These are phyloP conservation scores for Eudasyphora cyanicolor DNA, from an alignment of 2,888 invertebrate genomes.

Conservation along the genomic window DNA sequence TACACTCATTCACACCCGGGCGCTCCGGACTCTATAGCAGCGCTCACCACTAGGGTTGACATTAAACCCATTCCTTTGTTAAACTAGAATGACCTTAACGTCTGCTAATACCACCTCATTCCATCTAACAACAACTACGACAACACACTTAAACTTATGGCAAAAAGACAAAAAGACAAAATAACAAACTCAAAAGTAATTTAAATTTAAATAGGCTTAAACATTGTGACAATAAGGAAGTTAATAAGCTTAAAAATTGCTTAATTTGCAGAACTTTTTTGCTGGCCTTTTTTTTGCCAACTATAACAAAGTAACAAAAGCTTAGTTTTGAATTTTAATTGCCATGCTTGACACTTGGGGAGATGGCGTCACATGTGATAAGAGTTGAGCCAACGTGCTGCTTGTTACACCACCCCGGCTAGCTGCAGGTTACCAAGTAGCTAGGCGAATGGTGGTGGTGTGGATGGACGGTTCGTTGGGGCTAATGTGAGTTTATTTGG, in stretches of 20 bases:
- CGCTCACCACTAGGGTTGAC: neutral
- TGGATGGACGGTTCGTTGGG: no score
- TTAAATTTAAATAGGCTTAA: neutral
- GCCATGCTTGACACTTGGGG: no score
- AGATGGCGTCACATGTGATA: constrained; percentile 18
- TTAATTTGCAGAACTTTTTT: neutral
- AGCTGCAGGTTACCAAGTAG: no score
- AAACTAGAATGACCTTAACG: neutral
- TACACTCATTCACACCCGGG: neutral
- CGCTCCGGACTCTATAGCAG: no score
- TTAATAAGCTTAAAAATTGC: constrained; percentile 1
- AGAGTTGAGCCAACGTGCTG: neutral
- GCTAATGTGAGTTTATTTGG: neutral
- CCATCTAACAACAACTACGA: neutral
- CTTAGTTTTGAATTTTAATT: constrained; percentile 9
- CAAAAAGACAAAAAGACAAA: no score
- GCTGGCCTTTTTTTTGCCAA: neutral
- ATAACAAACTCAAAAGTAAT: constrained; percentile 1
- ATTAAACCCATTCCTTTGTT: neutral
- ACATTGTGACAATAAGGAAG: neutral
- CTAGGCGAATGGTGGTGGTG: no score
- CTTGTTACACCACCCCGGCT: neutral
- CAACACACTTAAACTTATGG: neutral
- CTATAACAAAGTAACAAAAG: neutral
- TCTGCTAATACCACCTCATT: no score